Evolutionary conservation across 2,888 invertebrate species (phyloP), one percentile per base, ranked within the genome.

Genomic region (Lasioglossum marginatum): DNA sequence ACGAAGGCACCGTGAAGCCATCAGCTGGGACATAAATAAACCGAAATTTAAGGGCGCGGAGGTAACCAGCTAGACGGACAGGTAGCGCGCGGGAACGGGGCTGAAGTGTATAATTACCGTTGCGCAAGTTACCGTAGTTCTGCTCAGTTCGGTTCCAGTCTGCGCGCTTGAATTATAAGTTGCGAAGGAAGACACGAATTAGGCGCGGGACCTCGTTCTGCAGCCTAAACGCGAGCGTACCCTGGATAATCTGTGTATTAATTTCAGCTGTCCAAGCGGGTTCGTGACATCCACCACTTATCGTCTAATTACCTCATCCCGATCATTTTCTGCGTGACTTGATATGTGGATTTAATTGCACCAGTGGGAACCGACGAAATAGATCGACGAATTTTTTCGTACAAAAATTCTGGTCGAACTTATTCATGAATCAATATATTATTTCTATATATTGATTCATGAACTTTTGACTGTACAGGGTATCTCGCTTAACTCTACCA

Each of bases 91-190:
- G 83, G 91, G 89, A 90, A 89, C 89, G 89, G 91, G 91, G 90
- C 86, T 84, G 90, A 91, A 94, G 94, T 93, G 95, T 95, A 95
- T 95, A 95, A 95, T 95, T 95, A 95, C 94, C 94, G 94, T 93
- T 93, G 93, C 90, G 93, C 94, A 93, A 94, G 94, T 94, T 94
- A 90, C 92, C 93, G 91, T 93, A 92, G 93, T 92, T 92, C 92
- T 93, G 92, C 92, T 92, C 93, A 92, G 92, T 94, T 95, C 93
- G 93, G 95, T 95, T 95, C 95, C 95, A 95, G 94, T 95, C 95
- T 94, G 93, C 94, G 94, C 92, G 94, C 93, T 94, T 95, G 95
- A 95, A 95, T 95, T 95, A 95, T 95, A 95, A 94, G 94, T 95
- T 95, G 93, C 94, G 90, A 93, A 94, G 94, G 94, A 94, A 94